Percentiles rank a stretch among this genome's conserved stretches.
Evolutionary conservation across 2,888 invertebrate species (phyloP).

Genomic region (Lissocephala sabroskyi): DNA sequence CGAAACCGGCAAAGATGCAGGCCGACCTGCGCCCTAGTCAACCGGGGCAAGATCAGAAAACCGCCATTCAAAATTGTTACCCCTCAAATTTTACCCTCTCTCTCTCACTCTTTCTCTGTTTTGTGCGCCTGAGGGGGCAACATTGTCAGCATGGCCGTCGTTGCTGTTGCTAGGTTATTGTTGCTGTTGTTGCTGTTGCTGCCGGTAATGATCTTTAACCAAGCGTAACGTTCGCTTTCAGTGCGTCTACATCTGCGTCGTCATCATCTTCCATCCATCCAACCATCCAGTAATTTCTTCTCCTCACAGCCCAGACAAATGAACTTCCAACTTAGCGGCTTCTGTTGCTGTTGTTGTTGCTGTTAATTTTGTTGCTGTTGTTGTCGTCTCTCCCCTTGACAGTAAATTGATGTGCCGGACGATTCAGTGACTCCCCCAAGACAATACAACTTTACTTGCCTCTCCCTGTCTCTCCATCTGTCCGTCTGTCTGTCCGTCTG

Average conservation of each 20-base stretch:
- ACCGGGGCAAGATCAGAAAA: constrained; percentile 18
- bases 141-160: constrained; percentile 16
- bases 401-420: too few relatives aligned
- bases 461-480: not conserved
- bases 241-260: constrained; percentile 66
- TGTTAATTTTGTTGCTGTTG: not conserved
- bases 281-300: constrained; percentile 26
- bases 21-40: not conserved
- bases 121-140: not conserved
- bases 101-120: too few relatives aligned
- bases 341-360: not conserved
- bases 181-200: constrained; percentile 34
- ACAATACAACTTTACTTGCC: not conserved
- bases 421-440: not conserved
- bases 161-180: constrained; percentile 15
- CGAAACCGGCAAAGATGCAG: constrained; percentile 2
- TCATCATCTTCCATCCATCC: constrained; percentile 39
- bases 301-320: constrained; percentile 2
- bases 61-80: constrained; percentile 17
- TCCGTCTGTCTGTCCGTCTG: not conserved
- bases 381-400: not conserved
- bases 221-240: constrained; percentile 67
- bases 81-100: too few relatives aligned
- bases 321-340: constrained; percentile 12
- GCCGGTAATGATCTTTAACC: constrained; percentile 68